Percentiles rank a stretch among this genome's conserved stretches.
These are phyloP conservation scores for Leguminivora glycinivorella DNA, from an alignment of 1,140 invertebrate species.

Conservation along the genomic window DNA sequence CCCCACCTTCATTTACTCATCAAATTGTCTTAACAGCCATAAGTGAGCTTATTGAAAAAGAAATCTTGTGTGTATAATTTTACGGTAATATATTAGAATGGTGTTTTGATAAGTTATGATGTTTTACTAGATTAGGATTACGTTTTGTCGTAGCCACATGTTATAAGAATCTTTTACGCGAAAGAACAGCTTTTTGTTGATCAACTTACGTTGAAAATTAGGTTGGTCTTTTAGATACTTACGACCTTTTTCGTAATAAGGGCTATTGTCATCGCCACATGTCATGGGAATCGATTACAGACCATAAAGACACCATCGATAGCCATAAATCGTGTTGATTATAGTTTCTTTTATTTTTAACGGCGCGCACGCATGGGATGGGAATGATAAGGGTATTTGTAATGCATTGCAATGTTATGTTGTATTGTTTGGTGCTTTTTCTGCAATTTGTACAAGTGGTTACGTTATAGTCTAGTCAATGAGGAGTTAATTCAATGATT, in stretches of 20 bases:
- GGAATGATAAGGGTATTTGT: conserved; percentile 1
- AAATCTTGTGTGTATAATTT: background rate
- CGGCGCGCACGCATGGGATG: background rate
- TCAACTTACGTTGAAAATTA: background rate
- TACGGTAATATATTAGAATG: background rate
- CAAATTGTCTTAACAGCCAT: background rate
- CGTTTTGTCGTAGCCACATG: background rate
- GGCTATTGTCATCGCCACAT: conserved; percentile 24
- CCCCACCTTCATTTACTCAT: background rate
- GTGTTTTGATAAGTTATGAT: background rate
- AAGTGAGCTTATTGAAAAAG: background rate
- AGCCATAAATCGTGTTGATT: conserved; percentile 18
- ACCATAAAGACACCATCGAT: conserved; percentile 27
- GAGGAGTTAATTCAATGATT: background rate
- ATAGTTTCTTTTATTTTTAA: conserved; percentile 24
- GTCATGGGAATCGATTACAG: conserved; percentile 29
- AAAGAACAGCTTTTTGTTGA: background rate
- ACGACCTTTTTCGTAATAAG: background rate
- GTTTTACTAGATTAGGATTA: background rate
- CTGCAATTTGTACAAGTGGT: background rate
- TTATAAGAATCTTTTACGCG: background rate
- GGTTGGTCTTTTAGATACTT: background rate
- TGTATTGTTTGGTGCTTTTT: conserved; percentile 1
- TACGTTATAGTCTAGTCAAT: background rate
- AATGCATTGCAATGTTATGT: conserved; percentile 1